A percentile compares a stretch with the other conserved stretches of the same genome.
Conservation (phyloP, 2,888 invertebrate genomes). For the Scrobipalpa atriplicella region DNA sequence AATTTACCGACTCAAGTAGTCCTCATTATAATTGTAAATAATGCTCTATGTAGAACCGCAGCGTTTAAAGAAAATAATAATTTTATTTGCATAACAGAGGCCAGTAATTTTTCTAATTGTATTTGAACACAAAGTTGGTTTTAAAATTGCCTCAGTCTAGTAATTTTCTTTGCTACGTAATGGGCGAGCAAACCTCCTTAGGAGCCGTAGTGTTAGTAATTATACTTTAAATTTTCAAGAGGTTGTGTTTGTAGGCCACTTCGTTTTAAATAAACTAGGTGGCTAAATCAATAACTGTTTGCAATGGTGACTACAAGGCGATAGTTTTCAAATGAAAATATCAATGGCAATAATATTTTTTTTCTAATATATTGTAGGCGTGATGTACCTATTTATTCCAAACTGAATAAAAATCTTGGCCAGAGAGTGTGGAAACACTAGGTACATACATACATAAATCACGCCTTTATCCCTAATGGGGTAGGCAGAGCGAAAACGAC, state of each 20-base stretch:
- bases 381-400: no score
- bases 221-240: constrained; percentile 13
- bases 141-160: constrained; percentile 16
- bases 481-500: no score
- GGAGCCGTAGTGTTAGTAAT: constrained; percentile 15
- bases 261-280: constrained; percentile 11
- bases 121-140: constrained; percentile 19
- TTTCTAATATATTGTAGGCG: no score
- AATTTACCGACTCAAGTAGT: no score
- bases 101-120: constrained; percentile 7
- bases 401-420: no score
- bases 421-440: no score
- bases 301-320: not conserved
- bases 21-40: not conserved
- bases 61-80: not conserved
- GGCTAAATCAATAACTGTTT: constrained; percentile 8
- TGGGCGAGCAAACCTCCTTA: constrained; percentile 14
- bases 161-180: constrained; percentile 21
- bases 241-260: constrained; percentile 12
- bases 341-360: no score
- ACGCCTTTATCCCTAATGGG: no score
- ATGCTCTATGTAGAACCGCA: not conserved
- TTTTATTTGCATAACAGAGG: not conserved
- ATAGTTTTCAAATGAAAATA: not conserved
- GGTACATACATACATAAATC: no score